Percentiles rank a stretch among this genome's conserved stretches.
phyloP scores from a whole-genome alignment of 2,888 invertebrate genomes.

The Bombyx huttoni region DNA sequence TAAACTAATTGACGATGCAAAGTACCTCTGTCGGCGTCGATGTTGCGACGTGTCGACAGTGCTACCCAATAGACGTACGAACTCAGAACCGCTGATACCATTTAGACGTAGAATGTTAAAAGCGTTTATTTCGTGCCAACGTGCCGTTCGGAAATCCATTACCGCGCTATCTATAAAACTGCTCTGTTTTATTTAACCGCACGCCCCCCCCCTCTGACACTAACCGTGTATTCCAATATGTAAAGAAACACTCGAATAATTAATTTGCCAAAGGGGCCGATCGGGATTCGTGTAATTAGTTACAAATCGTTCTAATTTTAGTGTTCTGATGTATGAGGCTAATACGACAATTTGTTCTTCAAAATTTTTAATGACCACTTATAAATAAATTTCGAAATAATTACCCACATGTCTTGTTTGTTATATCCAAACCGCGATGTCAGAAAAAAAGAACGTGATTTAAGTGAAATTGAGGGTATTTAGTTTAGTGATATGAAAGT shows the following conservation, averaged over 20 bases:
- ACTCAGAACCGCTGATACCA: neutral
- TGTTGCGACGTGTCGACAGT: neutral
- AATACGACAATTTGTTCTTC: no score
- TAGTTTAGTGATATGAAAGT: no score
- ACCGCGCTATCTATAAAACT: constrained; percentile 19
- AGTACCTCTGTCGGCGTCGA: constrained; percentile 4
- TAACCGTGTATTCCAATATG: neutral
- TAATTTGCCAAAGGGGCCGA: neutral
- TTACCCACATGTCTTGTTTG: no score
- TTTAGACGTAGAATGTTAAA: neutral
- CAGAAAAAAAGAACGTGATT: no score
- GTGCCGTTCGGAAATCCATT: constrained; percentile 21
- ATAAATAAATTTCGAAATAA: no score
- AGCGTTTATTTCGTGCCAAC: constrained; percentile 19
- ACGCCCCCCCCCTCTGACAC: constrained; percentile 10
- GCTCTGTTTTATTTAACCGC: constrained; percentile 17
- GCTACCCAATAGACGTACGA: neutral
- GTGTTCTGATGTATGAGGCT: no score
- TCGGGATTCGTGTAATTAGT: no score
- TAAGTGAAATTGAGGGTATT: no score
- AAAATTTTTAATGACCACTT: no score
- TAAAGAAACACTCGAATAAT: neutral
- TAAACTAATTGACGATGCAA: constrained; percentile 17
- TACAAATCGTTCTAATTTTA: no score
- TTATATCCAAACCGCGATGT: no score